Evolutionary conservation across 2,797 vertebrate genomes (phyloP), one percentile per base, ranked within the genome.

Genomic region (Sebastes taczanowskii): DNA sequence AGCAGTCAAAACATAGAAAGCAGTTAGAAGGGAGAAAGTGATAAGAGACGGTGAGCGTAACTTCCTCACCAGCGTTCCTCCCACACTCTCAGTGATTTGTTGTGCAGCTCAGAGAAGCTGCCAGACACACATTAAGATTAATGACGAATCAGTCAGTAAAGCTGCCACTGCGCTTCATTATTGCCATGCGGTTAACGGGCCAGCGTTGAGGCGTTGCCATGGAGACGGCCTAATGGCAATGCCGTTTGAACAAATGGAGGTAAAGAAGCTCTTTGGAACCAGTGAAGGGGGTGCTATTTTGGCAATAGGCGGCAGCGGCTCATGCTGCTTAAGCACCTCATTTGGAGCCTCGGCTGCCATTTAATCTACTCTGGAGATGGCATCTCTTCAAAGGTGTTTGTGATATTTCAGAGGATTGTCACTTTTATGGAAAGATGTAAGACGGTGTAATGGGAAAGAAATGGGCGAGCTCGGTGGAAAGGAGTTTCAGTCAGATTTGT

Each of bases 271-370:
- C 79, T 90, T 89, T 90, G 84, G 82, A 91, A 88, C 65, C 80
- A 68, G 86, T 64, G 80, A 72, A 84, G 84, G 89, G 79, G 88
- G 77, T 71, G 82, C 84, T 90, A 86, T 80, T 93, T 90, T 88
- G 86, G 84, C 83, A 89, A 81, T 71, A 69, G 88, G 86, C 80
- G 27, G 79, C 85, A 34, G 82, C 23, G 78, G 80, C 91, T 90
- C 91, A 86, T 34, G 91, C 91, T 91, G 91, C 88, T 93, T 87
- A 92, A 92, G 91, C 87, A 86, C 89, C 88, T 92, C 87, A 81
- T 93, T 92, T 91, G 86, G 85, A 82, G 84, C 82, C 77, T 55
- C 0, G 76, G 82, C 84, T 86, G 87, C 80, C 71, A 67, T 92
- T 94, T 89, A 78, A 92, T 91, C 79, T 60, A 76, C 81, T 77